These are phyloP conservation scores for Mellivora capensis DNA, from an alignment of 2,113 vertebrate genomes.

Conservation along the genomic window DNA sequence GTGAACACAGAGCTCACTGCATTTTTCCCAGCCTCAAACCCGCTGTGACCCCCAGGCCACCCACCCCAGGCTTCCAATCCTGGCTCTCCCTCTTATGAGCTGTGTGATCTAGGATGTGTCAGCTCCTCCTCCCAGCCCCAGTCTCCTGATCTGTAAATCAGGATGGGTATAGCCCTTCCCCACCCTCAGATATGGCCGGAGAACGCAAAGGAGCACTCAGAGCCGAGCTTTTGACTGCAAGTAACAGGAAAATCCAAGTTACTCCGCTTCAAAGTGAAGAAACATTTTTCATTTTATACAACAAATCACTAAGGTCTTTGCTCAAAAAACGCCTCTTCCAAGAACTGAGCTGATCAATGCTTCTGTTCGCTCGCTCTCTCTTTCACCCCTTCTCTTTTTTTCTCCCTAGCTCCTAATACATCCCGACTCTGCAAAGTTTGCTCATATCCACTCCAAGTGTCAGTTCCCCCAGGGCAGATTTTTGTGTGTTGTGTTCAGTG, in stretches of 20 bases:
- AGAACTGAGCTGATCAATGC: background rate
- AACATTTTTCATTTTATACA: background rate
- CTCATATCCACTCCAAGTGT: slow-evolving; percentile 5
- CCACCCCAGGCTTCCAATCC: background rate
- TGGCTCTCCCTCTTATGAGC: background rate
- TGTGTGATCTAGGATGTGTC: background rate
- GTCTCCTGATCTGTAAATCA: background rate
- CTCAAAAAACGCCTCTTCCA: background rate
- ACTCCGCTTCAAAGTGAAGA: background rate
- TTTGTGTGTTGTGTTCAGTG: background rate
- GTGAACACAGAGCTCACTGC: background rate
- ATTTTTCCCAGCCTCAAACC: background rate
- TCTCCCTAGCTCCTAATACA: background rate
- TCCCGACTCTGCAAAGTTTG: background rate
- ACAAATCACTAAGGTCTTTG: background rate
- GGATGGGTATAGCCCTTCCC: background rate
- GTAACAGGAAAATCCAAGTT: background rate
- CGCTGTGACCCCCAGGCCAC: background rate
- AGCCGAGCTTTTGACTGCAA: background rate
- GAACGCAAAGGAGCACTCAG: background rate
- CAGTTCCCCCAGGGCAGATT: background rate
- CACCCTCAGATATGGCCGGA: accelerated
- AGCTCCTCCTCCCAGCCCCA: background rate
- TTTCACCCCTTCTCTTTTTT: background rate
- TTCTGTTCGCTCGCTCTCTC: background rate